phyloP scores from a whole-genome alignment of 2,888 invertebrate species.

The Mesopsocus fuscifrons region DNA sequence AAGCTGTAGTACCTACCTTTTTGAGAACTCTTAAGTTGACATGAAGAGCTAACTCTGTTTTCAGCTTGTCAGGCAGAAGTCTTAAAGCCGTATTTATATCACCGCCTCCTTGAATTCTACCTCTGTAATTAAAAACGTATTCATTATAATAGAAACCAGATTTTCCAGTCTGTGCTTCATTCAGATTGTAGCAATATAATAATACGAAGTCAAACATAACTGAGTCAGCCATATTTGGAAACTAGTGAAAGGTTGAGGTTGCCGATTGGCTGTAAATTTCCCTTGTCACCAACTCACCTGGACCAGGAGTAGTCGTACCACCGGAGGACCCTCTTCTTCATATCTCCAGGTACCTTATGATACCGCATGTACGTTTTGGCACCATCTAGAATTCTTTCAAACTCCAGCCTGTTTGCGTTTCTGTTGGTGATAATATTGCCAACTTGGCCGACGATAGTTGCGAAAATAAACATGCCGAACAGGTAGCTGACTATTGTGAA shows the following conservation, averaged over 20 bases:
- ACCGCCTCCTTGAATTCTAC: slow-evolving; percentile 86
- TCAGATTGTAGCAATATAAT: too few species aligned
- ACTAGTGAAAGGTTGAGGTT: too few species aligned
- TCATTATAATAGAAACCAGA: too few species aligned
- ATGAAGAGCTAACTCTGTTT: slow-evolving; percentile 89
- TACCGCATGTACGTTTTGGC: slow-evolving; percentile 96
- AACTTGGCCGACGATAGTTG: slow-evolving; percentile 93
- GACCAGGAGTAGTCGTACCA: slow-evolving; percentile 99
- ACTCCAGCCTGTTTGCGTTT: slow-evolving; percentile 88
- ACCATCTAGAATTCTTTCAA: slow-evolving; percentile 83
- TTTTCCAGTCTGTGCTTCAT: too few species aligned
- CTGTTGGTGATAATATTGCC: slow-evolving; percentile 95
- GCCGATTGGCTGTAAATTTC: too few species aligned
- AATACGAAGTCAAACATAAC: too few species aligned
- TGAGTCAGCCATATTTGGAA: neutral
- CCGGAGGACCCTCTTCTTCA: slow-evolving; percentile 86
- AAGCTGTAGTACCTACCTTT: too few species aligned
- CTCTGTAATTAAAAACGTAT: slow-evolving; percentile 33
- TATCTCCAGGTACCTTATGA: slow-evolving; percentile 88
- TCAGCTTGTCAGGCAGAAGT: slow-evolving; percentile 83
- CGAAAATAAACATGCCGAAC: slow-evolving; percentile 94
- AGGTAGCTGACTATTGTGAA: slow-evolving; percentile 94
- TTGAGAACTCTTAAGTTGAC: slow-evolving; percentile 88
- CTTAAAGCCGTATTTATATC: slow-evolving; percentile 91
- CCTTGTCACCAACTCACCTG: too few species aligned